Evolutionary conservation across 1,140 invertebrate genomes (phyloP).

Genomic region (Drosophila elegans): DNA sequence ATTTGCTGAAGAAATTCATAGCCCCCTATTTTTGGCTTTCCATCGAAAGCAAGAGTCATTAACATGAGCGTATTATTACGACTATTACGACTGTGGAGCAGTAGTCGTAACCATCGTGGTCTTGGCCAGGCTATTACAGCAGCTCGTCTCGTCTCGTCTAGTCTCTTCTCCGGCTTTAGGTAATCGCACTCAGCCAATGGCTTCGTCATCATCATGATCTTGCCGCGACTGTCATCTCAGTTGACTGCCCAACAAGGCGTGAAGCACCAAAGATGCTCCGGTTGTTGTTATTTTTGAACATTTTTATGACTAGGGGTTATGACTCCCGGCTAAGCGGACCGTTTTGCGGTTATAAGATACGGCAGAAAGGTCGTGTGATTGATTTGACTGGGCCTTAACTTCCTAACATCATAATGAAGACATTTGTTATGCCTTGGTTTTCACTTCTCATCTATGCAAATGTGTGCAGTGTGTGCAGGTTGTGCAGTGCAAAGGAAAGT

Average conservation of each 20-base stretch:
- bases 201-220: conserved; percentile 34
- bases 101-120: conserved; percentile 34
- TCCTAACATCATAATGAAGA: conserved; percentile 27
- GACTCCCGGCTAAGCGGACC: conserved; percentile 29
- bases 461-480: conserved; percentile 4
- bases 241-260: conserved; percentile 75
- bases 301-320: conserved; percentile 26
- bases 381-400: conserved; percentile 33
- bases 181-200: conserved; percentile 51
- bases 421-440: conserved; percentile 24
- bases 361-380: conserved; percentile 29
- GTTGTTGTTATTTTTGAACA: conserved; percentile 33
- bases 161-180: conserved; percentile 54
- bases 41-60: conserved; percentile 74
- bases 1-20: conserved; percentile 25
- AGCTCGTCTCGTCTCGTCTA: conserved; percentile 5
- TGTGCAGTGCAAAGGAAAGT: conserved; percentile 44
- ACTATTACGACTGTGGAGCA: conserved; percentile 63
- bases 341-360: conserved; percentile 30
- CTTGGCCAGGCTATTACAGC: conserved; percentile 64
- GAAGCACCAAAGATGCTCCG: conserved; percentile 64
- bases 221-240: conserved; percentile 34
- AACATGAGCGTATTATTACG: conserved; percentile 43
- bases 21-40: conserved; percentile 53
- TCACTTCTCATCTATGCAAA: conserved; percentile 44